Conservation (phyloP, 1,140 invertebrate genomes). For the Anoplophora glabripennis region DNA sequence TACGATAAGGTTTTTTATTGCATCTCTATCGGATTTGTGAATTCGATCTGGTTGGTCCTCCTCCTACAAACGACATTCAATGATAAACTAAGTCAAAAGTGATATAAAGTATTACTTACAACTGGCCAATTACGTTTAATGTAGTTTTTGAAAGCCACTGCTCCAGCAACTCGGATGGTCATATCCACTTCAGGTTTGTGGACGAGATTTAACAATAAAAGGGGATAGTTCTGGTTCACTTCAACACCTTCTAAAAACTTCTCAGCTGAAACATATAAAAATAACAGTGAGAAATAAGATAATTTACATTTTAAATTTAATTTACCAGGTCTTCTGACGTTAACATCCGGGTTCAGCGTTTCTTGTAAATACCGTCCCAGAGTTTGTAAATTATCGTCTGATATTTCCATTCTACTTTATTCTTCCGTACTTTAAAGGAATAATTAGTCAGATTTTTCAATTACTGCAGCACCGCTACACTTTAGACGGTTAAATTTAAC, state of each 20-base stretch:
- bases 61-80: conserved; percentile 56
- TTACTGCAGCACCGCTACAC: too few species aligned
- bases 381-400: conserved; percentile 75
- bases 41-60: conserved; percentile 81
- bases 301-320: conserved; percentile 8
- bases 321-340: conserved; percentile 77
- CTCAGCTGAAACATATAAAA: conserved; percentile 67
- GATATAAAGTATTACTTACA: neutral
- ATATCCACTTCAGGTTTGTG: conserved; percentile 75
- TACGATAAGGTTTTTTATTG: conserved; percentile 85
- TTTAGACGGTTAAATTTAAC: too few species aligned
- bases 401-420: conserved; percentile 68
- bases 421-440: too few species aligned
- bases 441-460: too few species aligned
- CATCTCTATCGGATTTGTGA: conserved; percentile 70
- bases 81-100: conserved; percentile 14
- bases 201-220: conserved; percentile 81
- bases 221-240: conserved; percentile 85
- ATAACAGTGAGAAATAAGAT: neutral
- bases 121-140: conserved; percentile 90
- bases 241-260: conserved; percentile 89
- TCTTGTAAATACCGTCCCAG: conserved; percentile 81
- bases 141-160: conserved; percentile 96
- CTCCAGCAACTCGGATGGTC: conserved; percentile 81
- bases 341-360: conserved; percentile 82